phyloP scores from a whole-genome alignment of 2,797 vertebrate genomes.

The Pipistrellus pipistrellus region DNA sequence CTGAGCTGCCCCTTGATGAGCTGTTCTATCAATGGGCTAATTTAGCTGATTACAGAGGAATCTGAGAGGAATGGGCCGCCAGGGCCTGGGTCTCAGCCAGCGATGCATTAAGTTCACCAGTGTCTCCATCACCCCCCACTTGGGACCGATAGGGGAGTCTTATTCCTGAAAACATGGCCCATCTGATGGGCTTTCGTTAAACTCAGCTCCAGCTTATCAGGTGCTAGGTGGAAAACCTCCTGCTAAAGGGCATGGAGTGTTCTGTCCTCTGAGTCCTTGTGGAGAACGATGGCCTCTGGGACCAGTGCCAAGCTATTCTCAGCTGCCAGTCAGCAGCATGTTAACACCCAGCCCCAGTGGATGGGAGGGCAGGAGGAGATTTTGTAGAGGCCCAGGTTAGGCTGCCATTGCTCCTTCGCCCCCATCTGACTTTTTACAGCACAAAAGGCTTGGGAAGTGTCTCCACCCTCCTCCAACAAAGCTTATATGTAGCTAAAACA shows the following conservation, averaged over 20 bases:
- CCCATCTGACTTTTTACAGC: background rate
- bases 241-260: background rate
- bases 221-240: slow-evolving; percentile 35
- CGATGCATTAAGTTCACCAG: slow-evolving; percentile 63
- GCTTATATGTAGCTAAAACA: fast-evolving
- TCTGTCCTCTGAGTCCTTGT: slow-evolving; percentile 65
- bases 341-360: background rate
- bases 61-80: slow-evolving; percentile 69
- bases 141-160: slow-evolving; percentile 51
- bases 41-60: slow-evolving; percentile 79
- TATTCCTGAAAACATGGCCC: slow-evolving; percentile 68
- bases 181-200: slow-evolving; percentile 53
- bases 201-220: slow-evolving; percentile 58
- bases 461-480: background rate
- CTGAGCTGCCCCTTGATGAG: background rate
- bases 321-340: background rate
- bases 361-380: background rate
- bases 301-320: slow-evolving; percentile 72
- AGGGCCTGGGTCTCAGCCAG: slow-evolving; percentile 68
- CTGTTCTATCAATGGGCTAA: slow-evolving; percentile 61
- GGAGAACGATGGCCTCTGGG: slow-evolving; percentile 21
- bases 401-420: background rate
- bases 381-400: background rate
- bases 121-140: slow-evolving; percentile 19
- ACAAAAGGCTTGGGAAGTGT: background rate